phyloP scores from a whole-genome alignment of 2,113 vertebrate species.

The Gadus macrocephalus region DNA sequence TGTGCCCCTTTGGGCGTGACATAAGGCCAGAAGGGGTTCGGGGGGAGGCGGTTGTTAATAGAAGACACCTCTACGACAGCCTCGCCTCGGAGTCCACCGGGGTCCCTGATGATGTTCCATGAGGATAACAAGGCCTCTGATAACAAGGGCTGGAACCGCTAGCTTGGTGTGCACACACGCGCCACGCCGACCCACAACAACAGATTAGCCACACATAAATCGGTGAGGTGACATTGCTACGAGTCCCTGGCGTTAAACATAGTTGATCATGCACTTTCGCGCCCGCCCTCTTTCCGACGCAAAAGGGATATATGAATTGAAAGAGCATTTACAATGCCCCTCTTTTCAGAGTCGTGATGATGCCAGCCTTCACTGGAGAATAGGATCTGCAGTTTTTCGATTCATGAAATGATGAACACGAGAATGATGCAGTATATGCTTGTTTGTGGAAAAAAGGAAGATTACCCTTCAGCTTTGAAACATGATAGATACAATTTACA shows the following conservation, averaged over 20 bases:
- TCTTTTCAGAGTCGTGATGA: too few species aligned
- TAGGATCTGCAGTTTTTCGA: too few species aligned
- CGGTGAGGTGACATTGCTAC: conserved; percentile 50
- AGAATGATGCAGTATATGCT: neutral
- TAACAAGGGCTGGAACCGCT: conserved; percentile 54
- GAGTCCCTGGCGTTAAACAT: conserved; percentile 56
- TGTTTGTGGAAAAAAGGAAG: neutral
- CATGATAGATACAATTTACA: neutral
- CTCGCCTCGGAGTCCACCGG: conserved; percentile 39
- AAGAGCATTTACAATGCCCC: neutral
- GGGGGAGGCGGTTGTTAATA: conserved; percentile 41
- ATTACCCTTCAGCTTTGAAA: neutral
- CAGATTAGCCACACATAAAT: conserved; percentile 68
- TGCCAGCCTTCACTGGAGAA: too few species aligned
- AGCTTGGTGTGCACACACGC: conserved; percentile 31
- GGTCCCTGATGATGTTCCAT: conserved; percentile 48
- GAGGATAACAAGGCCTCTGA: conserved; percentile 59
- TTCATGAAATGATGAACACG: neutral
- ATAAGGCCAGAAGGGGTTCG: conserved; percentile 35
- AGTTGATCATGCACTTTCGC: conserved; percentile 69
- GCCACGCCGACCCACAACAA: conserved; percentile 33
- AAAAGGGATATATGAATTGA: conserved; percentile 63
- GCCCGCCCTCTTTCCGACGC: conserved; percentile 60
- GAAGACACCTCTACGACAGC: conserved; percentile 27
- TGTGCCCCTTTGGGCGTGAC: conserved; percentile 28